These are phyloP conservation scores for Aethina tumida DNA, from an alignment of 1,140 invertebrate species.

Conservation along the genomic window DNA sequence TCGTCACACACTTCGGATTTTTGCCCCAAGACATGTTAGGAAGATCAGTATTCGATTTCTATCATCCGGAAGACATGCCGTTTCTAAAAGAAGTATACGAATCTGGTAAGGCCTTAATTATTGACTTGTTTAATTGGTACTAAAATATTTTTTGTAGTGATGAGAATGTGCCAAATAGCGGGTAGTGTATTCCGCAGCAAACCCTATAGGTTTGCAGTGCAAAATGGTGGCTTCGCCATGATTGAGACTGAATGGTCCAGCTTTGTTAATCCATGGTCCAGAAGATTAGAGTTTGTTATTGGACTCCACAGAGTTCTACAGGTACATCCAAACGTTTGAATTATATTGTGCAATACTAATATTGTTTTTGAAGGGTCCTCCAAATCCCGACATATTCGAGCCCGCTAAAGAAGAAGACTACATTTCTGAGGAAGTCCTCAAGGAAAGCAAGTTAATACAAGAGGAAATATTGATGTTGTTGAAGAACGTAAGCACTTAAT, in stretches of 20 bases:
- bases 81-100: constrained; percentile 75
- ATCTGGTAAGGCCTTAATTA: constrained; percentile 46
- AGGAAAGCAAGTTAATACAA: constrained; percentile 50
- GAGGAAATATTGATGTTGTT: constrained; percentile 59
- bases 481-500: constrained; percentile 44
- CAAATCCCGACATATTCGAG: constrained; percentile 63
- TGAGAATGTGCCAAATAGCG: constrained; percentile 35
- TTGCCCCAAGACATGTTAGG: constrained; percentile 80
- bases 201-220: constrained; percentile 66
- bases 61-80: constrained; percentile 76
- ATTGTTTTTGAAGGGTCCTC: constrained; percentile 45
- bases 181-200: constrained; percentile 64
- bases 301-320: constrained; percentile 78
- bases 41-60: constrained; percentile 73
- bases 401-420: constrained; percentile 36
- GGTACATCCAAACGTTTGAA: constrained; percentile 37
- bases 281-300: constrained; percentile 82
- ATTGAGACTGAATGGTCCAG: constrained; percentile 89
- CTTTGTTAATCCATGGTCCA: constrained; percentile 90
- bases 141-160: constrained; percentile 24
- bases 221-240: constrained; percentile 73
- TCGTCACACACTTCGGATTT: constrained; percentile 75
- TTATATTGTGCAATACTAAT: constrained; percentile 1
- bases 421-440: constrained; percentile 46
- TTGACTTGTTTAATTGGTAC: background rate